Evolutionary conservation across 2,888 invertebrate species (phyloP).

Genomic region (Aphidoletes aphidimyza): DNA sequence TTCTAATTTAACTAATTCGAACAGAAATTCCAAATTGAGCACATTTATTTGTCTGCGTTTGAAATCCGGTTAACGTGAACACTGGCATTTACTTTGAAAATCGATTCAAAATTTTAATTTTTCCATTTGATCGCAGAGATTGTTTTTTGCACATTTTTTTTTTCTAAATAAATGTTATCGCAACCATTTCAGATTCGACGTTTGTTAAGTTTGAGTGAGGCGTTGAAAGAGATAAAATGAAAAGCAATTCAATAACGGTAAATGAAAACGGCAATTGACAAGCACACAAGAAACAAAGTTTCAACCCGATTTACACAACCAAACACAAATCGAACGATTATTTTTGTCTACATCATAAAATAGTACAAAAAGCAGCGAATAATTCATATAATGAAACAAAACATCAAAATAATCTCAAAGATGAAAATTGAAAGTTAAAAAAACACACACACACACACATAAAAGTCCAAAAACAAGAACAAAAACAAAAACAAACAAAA

Average conservation of each 20-base stretch:
- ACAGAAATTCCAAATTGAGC: neutral
- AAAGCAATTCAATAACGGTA: slow-evolving; percentile 13
- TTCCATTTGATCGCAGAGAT: too few relatives aligned
- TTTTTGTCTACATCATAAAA: slow-evolving; percentile 46
- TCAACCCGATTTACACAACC: neutral
- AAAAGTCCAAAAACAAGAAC: neutral
- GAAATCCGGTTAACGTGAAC: too few relatives aligned
- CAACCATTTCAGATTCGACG: slow-evolving; percentile 34
- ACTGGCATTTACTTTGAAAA: too few relatives aligned
- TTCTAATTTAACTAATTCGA: neutral
- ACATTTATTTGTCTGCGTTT: too few relatives aligned
- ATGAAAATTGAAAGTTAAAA: neutral
- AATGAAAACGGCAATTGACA: slow-evolving; percentile 36
- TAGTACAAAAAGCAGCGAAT: slow-evolving; percentile 24
- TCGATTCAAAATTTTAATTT: too few relatives aligned
- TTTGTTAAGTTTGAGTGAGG: slow-evolving; percentile 31
- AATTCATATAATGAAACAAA: slow-evolving; percentile 23
- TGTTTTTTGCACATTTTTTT: too few relatives aligned
- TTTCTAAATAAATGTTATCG: slow-evolving; percentile 38
- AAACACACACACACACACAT: too few relatives aligned
- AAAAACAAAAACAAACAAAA: slow-evolving; percentile 2
- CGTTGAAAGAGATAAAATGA: too few relatives aligned
- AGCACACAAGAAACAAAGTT: neutral
- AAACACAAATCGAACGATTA: slow-evolving; percentile 15
- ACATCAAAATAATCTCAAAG: slow-evolving; percentile 17